These are phyloP conservation scores for Ivindomyrus marchei DNA, from an alignment of 2,113 vertebrate genomes.

Conservation along the genomic window DNA sequence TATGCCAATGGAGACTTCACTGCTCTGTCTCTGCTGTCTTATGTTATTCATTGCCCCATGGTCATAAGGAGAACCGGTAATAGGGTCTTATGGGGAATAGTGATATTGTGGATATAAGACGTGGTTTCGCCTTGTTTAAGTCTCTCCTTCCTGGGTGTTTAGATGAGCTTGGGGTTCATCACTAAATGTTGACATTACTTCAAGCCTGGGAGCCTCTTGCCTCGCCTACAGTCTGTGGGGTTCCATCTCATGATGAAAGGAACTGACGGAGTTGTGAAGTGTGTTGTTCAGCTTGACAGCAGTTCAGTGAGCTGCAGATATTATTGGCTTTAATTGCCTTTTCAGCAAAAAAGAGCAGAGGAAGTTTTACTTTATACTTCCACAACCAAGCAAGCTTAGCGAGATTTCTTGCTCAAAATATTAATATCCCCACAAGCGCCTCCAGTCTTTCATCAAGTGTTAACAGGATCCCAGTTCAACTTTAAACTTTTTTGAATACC, in stretches of 20 bases:
- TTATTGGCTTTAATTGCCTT: not conserved
- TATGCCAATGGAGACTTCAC: not conserved
- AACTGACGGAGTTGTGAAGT: not conserved
- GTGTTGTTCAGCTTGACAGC: not conserved
- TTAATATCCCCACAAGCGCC: not conserved
- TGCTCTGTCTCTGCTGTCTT: not conserved
- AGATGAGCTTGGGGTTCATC: not conserved
- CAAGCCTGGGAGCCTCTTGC: not conserved
- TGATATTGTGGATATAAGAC: not conserved
- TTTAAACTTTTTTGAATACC: not conserved
- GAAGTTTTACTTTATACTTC: not conserved
- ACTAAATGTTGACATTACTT: not conserved
- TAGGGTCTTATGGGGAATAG: not conserved
- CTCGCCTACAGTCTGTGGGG: not conserved
- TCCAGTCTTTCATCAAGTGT: not conserved
- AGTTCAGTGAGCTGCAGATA: not conserved
- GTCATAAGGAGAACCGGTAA: not conserved
- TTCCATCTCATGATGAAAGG: not conserved
- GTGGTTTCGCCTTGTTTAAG: not conserved
- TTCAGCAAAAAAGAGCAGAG: not conserved
- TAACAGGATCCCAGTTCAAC: not conserved
- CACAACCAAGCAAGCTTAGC: not conserved
- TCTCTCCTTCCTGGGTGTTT: not conserved
- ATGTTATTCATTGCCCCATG: not conserved
- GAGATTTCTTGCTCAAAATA: not conserved